Percentiles rank a stretch among this genome's conserved stretches.
phyloP scores from a whole-genome alignment of 2,113 vertebrate species.

The Bothrops jararaca region DNA sequence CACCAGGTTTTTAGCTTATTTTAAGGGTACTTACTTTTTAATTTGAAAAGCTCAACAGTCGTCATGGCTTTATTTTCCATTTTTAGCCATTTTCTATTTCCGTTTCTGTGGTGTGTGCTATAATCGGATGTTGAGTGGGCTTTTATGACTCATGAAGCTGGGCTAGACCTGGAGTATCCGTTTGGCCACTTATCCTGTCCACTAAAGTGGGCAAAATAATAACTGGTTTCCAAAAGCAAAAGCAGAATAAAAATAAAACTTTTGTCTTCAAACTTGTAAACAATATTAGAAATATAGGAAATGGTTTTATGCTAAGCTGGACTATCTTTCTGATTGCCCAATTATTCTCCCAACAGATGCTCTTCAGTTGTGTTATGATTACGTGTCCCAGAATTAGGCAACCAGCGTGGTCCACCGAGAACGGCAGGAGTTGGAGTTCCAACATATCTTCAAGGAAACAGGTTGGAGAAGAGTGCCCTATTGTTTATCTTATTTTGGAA shows the following conservation, averaged over 20 bases:
- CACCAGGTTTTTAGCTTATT: conserved; percentile 53
- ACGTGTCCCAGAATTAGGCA: background rate
- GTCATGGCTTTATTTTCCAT: conserved; percentile 12
- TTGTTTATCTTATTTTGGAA: background rate
- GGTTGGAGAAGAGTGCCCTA: background rate
- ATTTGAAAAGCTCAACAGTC: conserved; percentile 30
- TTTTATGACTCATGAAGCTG: conserved; percentile 3
- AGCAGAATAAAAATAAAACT: background rate
- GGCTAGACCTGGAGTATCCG: conserved; percentile 17
- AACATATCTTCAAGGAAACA: background rate
- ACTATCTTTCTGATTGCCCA: background rate
- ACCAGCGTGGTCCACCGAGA: background rate
- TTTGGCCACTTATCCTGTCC: conserved; percentile 12
- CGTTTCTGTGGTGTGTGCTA: conserved; percentile 15
- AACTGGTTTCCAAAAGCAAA: conserved; percentile 25
- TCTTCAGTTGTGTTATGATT: background rate
- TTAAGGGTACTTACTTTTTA: conserved; percentile 30
- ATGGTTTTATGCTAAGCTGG: background rate
- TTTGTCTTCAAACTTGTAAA: conserved; percentile 8
- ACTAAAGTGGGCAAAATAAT: conserved; percentile 18
- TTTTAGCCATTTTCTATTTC: conserved; percentile 45
- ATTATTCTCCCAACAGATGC: background rate
- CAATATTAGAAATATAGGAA: background rate
- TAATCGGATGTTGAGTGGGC: conserved; percentile 18
- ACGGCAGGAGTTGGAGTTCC: background rate